These are phyloP conservation scores for Panorpa germanica DNA, from an alignment of 2,888 invertebrate genomes.

Conservation along the genomic window DNA sequence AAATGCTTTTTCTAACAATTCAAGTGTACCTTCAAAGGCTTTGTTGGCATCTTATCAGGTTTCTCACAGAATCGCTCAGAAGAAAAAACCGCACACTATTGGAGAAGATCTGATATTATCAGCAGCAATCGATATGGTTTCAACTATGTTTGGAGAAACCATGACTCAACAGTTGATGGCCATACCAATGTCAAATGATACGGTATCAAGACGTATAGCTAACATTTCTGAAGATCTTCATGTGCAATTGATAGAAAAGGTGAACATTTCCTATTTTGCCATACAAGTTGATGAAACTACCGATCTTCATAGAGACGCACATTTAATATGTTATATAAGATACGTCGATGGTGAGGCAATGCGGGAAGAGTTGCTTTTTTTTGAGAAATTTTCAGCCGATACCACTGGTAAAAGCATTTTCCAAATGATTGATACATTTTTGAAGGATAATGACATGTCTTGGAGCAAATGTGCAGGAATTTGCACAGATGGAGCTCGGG, in stretches of 20 bases:
- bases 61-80: constrained; percentile 11
- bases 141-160: constrained; percentile 11
- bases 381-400: constrained; percentile 13
- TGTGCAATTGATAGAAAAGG: constrained; percentile 14
- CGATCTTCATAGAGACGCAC: constrained; percentile 12
- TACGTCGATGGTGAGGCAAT: constrained; percentile 12
- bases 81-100: constrained; percentile 10
- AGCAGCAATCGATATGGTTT: constrained; percentile 13
- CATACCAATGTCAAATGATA: constrained; percentile 18
- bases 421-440: constrained; percentile 14
- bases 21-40: constrained; percentile 11
- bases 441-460: too few relatives aligned
- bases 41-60: constrained; percentile 13
- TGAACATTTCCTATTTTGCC: constrained; percentile 11
- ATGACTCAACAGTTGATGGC: constrained; percentile 11
- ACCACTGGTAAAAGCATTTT: constrained; percentile 14
- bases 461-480: constrained; percentile 15
- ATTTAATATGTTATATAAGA: constrained; percentile 14
- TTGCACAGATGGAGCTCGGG: constrained; percentile 14
- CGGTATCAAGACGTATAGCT: constrained; percentile 17
- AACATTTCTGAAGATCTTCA: constrained; percentile 16
- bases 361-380: constrained; percentile 14
- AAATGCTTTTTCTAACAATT: constrained; percentile 10
- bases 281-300: constrained; percentile 15
- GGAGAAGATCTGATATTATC: constrained; percentile 11